Conservation (phyloP, 1,140 invertebrate species). For the Ceratosolen fusciceps region DNA sequence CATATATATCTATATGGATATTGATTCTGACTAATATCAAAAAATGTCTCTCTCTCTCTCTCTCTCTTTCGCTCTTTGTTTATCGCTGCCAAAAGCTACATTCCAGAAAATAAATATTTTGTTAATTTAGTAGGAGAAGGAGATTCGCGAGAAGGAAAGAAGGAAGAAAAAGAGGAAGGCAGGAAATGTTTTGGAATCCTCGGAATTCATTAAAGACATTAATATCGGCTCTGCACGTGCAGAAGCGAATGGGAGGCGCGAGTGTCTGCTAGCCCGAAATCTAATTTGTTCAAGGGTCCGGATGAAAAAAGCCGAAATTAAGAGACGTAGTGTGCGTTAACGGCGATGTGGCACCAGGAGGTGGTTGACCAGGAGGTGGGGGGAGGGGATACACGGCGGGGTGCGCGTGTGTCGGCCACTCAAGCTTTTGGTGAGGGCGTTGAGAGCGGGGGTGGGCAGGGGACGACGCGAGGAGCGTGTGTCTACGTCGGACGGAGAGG, state of each 20-base stretch:
- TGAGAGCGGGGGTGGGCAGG: not conserved
- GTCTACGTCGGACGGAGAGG: conserved; percentile 65
- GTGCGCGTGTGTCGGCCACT: not conserved
- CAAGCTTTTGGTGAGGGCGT: not conserved
- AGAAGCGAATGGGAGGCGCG: conserved; percentile 34
- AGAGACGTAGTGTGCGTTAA: not conserved
- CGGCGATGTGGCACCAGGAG: not conserved
- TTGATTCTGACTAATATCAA: too few species aligned
- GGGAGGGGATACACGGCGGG: not conserved
- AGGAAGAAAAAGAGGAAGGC: too few species aligned
- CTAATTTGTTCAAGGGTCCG: conserved; percentile 61
- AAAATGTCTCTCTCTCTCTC: too few species aligned
- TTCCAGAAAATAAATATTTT: too few species aligned
- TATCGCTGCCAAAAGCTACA: too few species aligned
- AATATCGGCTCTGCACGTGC: conserved; percentile 10
- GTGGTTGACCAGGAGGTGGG: conserved; percentile 1
- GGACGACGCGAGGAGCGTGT: not conserved
- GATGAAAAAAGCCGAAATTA: too few species aligned
- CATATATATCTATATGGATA: too few species aligned
- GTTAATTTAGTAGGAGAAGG: too few species aligned
- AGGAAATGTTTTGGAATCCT: too few species aligned
- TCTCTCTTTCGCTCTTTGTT: too few species aligned
- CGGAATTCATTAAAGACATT: too few species aligned
- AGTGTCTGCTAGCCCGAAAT: conserved; percentile 58
- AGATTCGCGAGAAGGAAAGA: too few species aligned